Percentiles rank a stretch among this genome's conserved stretches.
These are phyloP conservation scores for Prenolepis imparis DNA, from an alignment of 2,888 invertebrate genomes.

Conservation along the genomic window DNA sequence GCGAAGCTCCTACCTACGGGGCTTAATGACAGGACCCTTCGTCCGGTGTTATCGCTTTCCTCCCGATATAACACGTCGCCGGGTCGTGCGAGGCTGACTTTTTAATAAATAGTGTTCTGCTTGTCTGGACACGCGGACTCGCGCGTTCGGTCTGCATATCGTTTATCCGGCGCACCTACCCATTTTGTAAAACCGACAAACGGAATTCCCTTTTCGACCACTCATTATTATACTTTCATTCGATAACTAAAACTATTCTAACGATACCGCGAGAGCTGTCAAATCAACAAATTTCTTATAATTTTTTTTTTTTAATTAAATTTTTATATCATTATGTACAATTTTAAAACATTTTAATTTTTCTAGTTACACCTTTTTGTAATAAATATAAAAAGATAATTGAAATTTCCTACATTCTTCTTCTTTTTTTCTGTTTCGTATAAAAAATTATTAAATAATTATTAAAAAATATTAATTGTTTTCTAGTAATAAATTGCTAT, in stretches of 20 bases:
- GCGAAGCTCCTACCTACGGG: slow-evolving; percentile 61
- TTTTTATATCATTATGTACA: background rate
- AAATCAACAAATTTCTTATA: background rate
- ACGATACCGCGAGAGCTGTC: background rate
- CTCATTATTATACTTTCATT: slow-evolving; percentile 69
- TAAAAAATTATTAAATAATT: slow-evolving; percentile 22
- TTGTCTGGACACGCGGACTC: slow-evolving; percentile 61
- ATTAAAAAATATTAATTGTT: slow-evolving; percentile 40
- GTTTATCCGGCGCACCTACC: slow-evolving; percentile 72
- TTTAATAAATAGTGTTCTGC: slow-evolving; percentile 82
- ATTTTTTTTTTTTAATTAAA: background rate
- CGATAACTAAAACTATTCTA: slow-evolving; percentile 53
- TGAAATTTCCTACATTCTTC: background rate
- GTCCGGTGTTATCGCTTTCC: slow-evolving; percentile 85
- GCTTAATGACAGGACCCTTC: slow-evolving; percentile 82
- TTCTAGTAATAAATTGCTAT: slow-evolving; percentile 83
- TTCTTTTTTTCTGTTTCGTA: background rate
- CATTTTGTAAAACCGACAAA: slow-evolving; percentile 71
- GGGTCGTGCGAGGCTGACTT: slow-evolving; percentile 75
- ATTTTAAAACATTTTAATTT: background rate
- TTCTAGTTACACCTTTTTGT: background rate
- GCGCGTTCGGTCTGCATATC: slow-evolving; percentile 69
- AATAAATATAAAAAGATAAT: background rate
- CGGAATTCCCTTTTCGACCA: slow-evolving; percentile 67
- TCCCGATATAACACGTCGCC: slow-evolving; percentile 84